phyloP scores from a whole-genome alignment of 2,797 vertebrate species.

The Myoxocephalus aenaeus region DNA sequence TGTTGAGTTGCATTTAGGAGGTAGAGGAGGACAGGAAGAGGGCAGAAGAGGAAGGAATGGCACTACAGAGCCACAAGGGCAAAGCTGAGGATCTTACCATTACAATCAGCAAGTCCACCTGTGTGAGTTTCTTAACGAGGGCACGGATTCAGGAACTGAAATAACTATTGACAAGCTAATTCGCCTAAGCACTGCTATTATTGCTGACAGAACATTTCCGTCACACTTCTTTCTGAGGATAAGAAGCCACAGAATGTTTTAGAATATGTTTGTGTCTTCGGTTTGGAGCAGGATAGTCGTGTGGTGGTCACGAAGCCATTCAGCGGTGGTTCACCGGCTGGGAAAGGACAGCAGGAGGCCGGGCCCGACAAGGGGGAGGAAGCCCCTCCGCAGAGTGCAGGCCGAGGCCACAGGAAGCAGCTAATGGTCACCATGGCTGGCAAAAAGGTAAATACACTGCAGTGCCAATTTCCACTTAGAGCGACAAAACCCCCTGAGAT shows the following conservation, averaged over 20 bases:
- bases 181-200: neutral
- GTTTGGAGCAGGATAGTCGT: constrained; percentile 88
- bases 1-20: constrained; percentile 85
- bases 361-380: constrained; percentile 73
- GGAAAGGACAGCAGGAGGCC: constrained; percentile 72
- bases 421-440: constrained; percentile 92
- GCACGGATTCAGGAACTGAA: neutral
- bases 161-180: neutral
- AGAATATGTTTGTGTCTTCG: constrained; percentile 6
- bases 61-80: constrained; percentile 85
- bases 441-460: constrained; percentile 80
- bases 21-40: constrained; percentile 96
- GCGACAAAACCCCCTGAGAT: neutral
- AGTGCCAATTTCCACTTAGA: neutral
- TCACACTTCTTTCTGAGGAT: neutral
- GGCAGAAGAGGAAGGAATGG: constrained; percentile 93
- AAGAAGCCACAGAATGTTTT: neutral
- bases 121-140: constrained; percentile 80
- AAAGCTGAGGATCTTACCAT: constrained; percentile 92
- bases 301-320: constrained; percentile 89
- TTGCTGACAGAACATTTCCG: neutral
- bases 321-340: constrained; percentile 63
- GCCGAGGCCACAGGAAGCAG: constrained; percentile 90
- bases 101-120: constrained; percentile 93
- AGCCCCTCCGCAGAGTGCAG: constrained; percentile 74